Evolutionary conservation across 1,140 invertebrate species (phyloP).

Genomic region (Batillaria attramentaria): DNA sequence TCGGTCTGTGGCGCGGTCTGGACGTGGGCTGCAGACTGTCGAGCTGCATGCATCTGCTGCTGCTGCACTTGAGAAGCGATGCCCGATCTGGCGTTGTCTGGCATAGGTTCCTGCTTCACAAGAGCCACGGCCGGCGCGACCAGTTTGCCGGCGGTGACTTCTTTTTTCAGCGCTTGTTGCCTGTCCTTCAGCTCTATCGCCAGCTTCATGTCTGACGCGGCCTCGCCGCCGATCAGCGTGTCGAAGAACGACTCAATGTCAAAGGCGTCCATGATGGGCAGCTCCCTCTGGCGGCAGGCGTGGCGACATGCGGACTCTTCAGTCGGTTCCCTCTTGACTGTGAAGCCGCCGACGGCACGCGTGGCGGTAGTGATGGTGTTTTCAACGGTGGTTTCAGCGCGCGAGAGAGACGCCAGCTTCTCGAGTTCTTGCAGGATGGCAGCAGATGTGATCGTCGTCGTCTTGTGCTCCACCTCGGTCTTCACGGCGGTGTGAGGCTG

Average conservation of each 20-base stretch:
- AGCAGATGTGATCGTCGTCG: slow-evolving; percentile 33
- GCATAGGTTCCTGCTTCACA: background rate
- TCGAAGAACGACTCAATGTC: slow-evolving; percentile 66
- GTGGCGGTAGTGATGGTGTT: too few relatives aligned
- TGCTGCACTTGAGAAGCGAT: background rate
- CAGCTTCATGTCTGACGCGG: too few relatives aligned
- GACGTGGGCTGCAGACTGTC: too few relatives aligned
- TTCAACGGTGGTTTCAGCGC: slow-evolving; percentile 33
- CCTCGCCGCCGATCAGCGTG: slow-evolving; percentile 41
- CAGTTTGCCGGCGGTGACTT: slow-evolving; percentile 27
- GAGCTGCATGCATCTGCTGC: slow-evolving; percentile 3
- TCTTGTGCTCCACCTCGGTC: slow-evolving; percentile 32
- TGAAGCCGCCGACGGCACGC: background rate
- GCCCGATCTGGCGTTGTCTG: background rate
- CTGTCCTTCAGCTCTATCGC: slow-evolving; percentile 37
- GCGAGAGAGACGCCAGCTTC: slow-evolving; percentile 46
- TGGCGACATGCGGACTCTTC: background rate
- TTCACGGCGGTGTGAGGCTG: slow-evolving; percentile 48
- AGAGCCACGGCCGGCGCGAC: too few relatives aligned
- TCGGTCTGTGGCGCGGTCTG: too few relatives aligned
- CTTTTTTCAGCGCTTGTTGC: slow-evolving; percentile 38
- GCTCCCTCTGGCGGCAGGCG: slow-evolving; percentile 42
- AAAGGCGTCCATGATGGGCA: slow-evolving; percentile 62
- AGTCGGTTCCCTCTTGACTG: slow-evolving; percentile 6
- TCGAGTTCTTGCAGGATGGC: slow-evolving; percentile 39